Evolutionary conservation across 2,113 vertebrate genomes (phyloP), one percentile per base, ranked within the genome.

Genomic region (Mesoclemmys tuberculata): DNA sequence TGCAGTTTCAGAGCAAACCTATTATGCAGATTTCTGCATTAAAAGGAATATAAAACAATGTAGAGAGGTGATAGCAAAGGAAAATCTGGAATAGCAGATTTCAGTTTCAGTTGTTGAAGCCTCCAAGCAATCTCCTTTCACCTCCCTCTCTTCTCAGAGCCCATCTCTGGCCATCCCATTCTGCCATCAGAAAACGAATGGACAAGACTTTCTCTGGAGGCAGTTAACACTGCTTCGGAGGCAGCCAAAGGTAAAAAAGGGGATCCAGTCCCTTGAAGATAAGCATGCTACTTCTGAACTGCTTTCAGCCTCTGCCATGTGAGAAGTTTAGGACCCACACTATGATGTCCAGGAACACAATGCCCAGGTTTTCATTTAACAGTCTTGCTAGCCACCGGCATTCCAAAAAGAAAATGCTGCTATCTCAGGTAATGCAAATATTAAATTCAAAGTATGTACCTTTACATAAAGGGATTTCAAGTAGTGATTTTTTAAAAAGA

Each of bases 381-480:
- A 88, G 84, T 54, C 44, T 10, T 24, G 27, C 31, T 85, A 92
- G 31, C 56, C 71, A 51, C 13, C 74, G 88, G 82, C 93, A 93
- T 88, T 82, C 89, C 82, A 82, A 31, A 74, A 68, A 44, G 84
- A 78, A 79, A 94, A 88, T 4, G 46, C 85, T 84, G 89, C 85
- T 6, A 64, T 29, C 79, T 82, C 91, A 85, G 88, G 7, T 75
- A 74, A 58, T 14, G 58, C 79, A 75, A 89, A 82, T 48, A 84
- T 58, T 82, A 44, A 52, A 84, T 49, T 68, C 74, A 94, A 71
- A 82, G 88, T 92, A 96, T 56, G 95, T 74, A 93, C 80, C 92
- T 96, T 94, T 95, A 97, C 90, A 95, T 44, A 80, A 95, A 74
- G 85, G 56, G 90, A 96, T 93, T 92, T 29, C 91, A 95, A 93